These are phyloP conservation scores for Lobophora halterata DNA, from an alignment of 2,888 invertebrate genomes.

Conservation along the genomic window DNA sequence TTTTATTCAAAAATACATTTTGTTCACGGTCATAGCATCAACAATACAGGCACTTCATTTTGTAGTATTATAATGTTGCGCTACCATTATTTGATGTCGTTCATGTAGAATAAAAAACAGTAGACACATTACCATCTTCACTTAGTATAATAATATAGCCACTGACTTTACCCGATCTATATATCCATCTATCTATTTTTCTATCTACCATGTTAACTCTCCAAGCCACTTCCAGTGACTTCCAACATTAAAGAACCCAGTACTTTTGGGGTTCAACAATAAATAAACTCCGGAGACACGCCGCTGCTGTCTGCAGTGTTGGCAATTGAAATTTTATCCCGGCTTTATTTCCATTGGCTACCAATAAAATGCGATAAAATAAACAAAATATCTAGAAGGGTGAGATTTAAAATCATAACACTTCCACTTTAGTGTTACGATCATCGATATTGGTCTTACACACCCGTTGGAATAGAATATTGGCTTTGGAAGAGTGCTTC, in stretches of 20 bases:
- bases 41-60: no score
- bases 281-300: constrained; percentile 71
- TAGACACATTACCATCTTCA: no score
- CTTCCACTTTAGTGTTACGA: constrained; percentile 41
- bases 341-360: constrained; percentile 65
- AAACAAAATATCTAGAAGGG: constrained; percentile 55
- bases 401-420: constrained; percentile 59
- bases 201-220: background rate
- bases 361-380: constrained; percentile 72
- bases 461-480: constrained; percentile 14
- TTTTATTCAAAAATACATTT: no score
- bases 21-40: no score
- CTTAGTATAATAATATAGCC: no score
- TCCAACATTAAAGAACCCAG: constrained; percentile 36
- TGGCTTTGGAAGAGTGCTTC: constrained; percentile 5
- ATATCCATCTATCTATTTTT: background rate
- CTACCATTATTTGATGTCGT: no score
- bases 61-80: no score
- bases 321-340: constrained; percentile 79
- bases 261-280: constrained; percentile 65
- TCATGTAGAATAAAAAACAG: no score
- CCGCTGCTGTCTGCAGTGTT: constrained; percentile 66
- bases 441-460: constrained; percentile 26
- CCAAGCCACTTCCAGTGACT: constrained; percentile 39
- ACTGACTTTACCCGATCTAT: no score